A percentile compares a stretch with the other conserved stretches of the same genome.
Conservation (phyloP, 2,888 invertebrate genomes). For the Lasioglossum lativentre region DNA sequence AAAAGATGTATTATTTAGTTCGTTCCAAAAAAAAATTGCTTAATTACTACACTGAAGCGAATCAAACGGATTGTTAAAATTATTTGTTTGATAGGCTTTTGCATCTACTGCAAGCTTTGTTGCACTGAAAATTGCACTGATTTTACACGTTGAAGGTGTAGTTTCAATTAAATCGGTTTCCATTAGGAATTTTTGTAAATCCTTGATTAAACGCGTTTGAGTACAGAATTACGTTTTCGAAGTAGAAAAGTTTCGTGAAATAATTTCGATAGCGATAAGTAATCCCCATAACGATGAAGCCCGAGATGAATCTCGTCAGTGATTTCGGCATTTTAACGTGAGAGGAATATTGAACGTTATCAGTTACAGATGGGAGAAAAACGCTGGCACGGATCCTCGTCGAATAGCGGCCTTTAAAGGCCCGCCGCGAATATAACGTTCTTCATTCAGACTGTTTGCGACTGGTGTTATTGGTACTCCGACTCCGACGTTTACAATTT, state of each 20-base stretch:
- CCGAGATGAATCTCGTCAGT: neutral
- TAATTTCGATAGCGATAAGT: neutral
- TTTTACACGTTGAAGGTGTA: neutral
- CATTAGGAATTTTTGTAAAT: neutral
- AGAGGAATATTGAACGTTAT: neutral
- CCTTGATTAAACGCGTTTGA: neutral
- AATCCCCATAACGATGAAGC: neutral
- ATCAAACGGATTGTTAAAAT: neutral
- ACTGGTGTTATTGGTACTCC: constrained; percentile 4
- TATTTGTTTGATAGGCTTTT: neutral
- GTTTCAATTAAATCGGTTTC: neutral
- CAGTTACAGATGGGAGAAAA: neutral
- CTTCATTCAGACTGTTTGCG: neutral
- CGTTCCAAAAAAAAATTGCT: neutral
- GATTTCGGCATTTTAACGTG: neutral
- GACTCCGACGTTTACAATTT: constrained; percentile 2
- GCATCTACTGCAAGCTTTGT: neutral
- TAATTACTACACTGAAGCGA: neutral
- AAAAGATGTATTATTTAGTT: neutral
- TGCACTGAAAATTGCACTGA: neutral
- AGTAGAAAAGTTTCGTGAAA: neutral
- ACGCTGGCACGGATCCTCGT: neutral
- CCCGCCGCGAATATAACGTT: neutral
- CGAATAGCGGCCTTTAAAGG: neutral
- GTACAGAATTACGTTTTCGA: neutral